Conservation (phyloP, 2,888 invertebrate genomes). For the Deilephila elpenor region DNA sequence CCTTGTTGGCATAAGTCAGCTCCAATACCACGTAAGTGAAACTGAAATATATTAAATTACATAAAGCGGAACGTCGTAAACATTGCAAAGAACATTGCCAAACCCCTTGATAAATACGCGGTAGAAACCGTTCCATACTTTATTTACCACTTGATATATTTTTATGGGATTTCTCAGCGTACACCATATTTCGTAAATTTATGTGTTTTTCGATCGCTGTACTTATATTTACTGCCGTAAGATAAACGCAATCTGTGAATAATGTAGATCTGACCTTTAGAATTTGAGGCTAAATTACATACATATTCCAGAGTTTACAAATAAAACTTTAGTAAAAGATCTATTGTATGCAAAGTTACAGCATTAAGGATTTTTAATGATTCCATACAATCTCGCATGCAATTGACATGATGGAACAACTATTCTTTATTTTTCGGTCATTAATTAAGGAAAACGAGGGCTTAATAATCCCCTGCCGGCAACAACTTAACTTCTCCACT, state of each 20-base stretch:
- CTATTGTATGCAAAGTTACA: no score
- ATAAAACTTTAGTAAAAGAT: no score
- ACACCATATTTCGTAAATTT: constrained; percentile 2
- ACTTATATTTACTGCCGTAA: not conserved
- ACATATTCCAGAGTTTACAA: no score
- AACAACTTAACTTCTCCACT: no score
- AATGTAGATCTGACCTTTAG: no score
- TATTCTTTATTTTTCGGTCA: no score
- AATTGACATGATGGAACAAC: no score
- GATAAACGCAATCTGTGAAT: not conserved
- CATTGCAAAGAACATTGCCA: not conserved
- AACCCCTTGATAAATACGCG: not conserved
- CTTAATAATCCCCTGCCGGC: no score
- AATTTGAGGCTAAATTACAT: no score
- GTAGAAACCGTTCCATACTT: not conserved
- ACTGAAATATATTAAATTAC: constrained; percentile 8
- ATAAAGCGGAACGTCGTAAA: constrained; percentile 11
- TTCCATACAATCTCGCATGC: no score
- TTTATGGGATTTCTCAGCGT: constrained; percentile 9
- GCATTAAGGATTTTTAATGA: no score
- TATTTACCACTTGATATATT: constrained; percentile 12
- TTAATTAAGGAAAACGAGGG: no score
- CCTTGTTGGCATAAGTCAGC: not conserved
- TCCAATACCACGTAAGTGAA: not conserved
- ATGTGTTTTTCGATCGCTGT: not conserved